Conservation (phyloP, 2,113 vertebrate species). For the Eulemur macaco region DNA sequence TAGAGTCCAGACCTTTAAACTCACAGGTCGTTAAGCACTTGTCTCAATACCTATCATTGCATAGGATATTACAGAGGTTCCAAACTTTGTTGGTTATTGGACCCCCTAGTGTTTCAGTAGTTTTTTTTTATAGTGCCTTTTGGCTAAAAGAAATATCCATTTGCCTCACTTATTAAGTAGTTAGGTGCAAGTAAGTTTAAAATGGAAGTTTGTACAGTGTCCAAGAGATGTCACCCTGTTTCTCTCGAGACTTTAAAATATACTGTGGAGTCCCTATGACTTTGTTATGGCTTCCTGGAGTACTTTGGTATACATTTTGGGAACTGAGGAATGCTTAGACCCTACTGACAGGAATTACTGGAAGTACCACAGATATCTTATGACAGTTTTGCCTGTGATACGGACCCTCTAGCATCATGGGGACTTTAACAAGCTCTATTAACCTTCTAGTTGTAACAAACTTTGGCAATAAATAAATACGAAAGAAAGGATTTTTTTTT, state of each 20-base stretch:
- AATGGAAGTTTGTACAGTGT: slow-evolving; percentile 8
- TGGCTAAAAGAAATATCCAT: not conserved
- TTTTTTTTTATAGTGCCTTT: not conserved
- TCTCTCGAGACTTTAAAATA: slow-evolving; percentile 30
- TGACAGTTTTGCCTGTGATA: slow-evolving; percentile 1
- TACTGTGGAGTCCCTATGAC: not conserved
- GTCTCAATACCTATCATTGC: not conserved
- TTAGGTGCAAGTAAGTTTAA: slow-evolving; percentile 23
- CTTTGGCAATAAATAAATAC: not conserved
- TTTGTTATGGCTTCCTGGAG: not conserved
- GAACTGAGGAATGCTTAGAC: not conserved
- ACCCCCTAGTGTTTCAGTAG: not conserved
- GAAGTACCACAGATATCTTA: not conserved
- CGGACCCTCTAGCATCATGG: not conserved
- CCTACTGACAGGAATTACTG: not conserved
- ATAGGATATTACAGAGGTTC: not conserved
- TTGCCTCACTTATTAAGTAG: slow-evolving; percentile 13
- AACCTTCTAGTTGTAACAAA: not conserved
- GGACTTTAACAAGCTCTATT: not conserved
- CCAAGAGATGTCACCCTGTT: slow-evolving; percentile 34
- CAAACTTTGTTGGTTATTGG: not conserved
- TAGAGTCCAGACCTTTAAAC: not conserved
- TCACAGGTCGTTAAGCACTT: not conserved
- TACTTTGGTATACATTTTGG: not conserved
- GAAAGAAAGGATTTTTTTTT: not conserved